phyloP scores from a whole-genome alignment of 2,113 vertebrate species.

The Talpa occidentalis region DNA sequence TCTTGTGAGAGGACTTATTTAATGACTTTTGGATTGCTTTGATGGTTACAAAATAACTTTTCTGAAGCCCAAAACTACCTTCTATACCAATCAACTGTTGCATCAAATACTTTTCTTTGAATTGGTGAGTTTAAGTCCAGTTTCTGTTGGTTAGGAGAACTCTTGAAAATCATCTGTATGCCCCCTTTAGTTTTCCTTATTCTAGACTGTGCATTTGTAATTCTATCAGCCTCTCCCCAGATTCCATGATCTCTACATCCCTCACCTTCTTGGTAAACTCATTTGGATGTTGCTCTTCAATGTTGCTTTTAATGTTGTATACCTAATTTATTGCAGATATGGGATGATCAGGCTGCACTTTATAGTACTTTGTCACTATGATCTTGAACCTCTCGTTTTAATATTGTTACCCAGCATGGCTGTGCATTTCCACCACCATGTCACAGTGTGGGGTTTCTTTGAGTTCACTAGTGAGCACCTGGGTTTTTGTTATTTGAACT shows the following conservation, averaged over 20 bases:
- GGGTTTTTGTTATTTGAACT: background rate
- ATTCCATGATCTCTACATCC: background rate
- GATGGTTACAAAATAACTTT: background rate
- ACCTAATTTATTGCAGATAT: background rate
- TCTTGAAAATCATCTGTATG: background rate
- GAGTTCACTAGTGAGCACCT: background rate
- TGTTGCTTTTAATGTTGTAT: background rate
- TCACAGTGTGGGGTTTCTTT: background rate
- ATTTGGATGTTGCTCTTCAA: background rate
- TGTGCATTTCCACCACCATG: background rate
- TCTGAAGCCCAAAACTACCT: background rate
- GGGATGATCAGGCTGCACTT: background rate
- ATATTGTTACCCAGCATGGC: background rate
- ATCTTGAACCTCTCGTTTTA: background rate
- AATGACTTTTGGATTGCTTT: constrained; percentile 39
- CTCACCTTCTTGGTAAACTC: background rate
- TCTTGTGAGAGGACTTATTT: constrained; percentile 1
- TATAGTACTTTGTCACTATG: background rate
- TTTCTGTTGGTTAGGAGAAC: background rate
- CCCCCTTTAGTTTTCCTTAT: background rate
- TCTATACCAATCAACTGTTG: background rate
- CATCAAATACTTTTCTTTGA: background rate
- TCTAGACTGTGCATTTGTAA: background rate
- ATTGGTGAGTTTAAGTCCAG: background rate
- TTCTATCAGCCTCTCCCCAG: background rate